Evolutionary conservation across 2,888 invertebrate genomes (phyloP).

Genomic region (Anoplius nigerrimus): DNA sequence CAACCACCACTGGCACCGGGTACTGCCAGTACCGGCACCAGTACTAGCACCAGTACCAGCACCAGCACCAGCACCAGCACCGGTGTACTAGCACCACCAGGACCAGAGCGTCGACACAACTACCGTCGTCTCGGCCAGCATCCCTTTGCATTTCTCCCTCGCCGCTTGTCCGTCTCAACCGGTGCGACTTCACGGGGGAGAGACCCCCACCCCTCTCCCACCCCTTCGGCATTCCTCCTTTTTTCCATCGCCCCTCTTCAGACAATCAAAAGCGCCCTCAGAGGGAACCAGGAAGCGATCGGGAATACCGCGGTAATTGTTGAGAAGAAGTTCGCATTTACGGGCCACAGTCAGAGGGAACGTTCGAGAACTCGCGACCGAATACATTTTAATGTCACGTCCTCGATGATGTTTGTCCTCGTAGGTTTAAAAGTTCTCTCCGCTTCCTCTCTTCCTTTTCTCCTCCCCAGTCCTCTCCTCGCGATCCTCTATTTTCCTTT

Average conservation of each 20-base stretch:
- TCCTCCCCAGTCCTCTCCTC: no score
- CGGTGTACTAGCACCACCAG: no score
- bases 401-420: constrained; percentile 4
- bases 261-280: constrained; percentile 45
- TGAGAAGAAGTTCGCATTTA: constrained; percentile 42
- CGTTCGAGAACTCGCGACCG: constrained; percentile 27
- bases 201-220: constrained; percentile 6
- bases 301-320: constrained; percentile 52
- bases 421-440: constrained; percentile 9
- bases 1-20: background rate
- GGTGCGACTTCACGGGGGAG: constrained; percentile 36
- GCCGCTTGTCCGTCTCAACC: constrained; percentile 38
- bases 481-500: no score
- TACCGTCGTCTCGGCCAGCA: constrained; percentile 32
- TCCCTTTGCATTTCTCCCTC: constrained; percentile 43
- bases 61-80: no score
- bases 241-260: constrained; percentile 38
- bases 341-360: background rate
- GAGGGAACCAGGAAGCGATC: constrained; percentile 49
- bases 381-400: constrained; percentile 52
- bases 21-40: no score
- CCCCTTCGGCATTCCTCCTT: constrained; percentile 5
- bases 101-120: background rate
- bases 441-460: background rate
- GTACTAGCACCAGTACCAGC: no score